Evolutionary conservation across 1,140 invertebrate species (phyloP).

Genomic region (Orchesella cincta): DNA sequence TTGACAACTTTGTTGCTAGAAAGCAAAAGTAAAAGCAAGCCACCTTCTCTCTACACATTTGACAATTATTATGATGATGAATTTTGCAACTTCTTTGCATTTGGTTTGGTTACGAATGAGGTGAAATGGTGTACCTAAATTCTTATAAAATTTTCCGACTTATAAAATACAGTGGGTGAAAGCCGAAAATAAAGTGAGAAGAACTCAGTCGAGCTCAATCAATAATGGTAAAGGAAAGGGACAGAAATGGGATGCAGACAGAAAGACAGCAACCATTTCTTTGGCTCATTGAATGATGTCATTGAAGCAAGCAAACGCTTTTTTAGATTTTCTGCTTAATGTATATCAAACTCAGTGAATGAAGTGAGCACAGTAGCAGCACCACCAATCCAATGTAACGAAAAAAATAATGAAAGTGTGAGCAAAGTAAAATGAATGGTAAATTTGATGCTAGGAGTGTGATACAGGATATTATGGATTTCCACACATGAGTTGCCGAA

Average conservation of each 20-base stretch:
- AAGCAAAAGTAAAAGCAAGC: background rate
- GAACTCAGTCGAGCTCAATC: background rate
- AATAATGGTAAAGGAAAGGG: background rate
- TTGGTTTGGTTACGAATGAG: no score
- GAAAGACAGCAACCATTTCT: background rate
- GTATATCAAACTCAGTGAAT: background rate
- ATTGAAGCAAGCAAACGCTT: background rate
- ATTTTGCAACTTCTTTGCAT: no score
- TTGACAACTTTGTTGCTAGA: slow-evolving; percentile 11
- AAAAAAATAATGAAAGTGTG: background rate
- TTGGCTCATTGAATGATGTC: background rate
- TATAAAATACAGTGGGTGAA: no score
- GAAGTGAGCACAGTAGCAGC: background rate
- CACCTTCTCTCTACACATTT: background rate
- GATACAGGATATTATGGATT: background rate
- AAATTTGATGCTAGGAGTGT: background rate
- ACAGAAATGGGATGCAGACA: background rate
- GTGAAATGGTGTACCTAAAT: no score
- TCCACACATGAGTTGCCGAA: background rate
- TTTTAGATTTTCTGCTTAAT: background rate
- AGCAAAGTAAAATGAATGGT: background rate
- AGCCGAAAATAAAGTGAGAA: no score
- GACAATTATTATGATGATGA: background rate
- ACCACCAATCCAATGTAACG: background rate
- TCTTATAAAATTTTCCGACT: no score